Conservation (phyloP, 2,888 invertebrate genomes). For the Physocephala rufipes region DNA sequence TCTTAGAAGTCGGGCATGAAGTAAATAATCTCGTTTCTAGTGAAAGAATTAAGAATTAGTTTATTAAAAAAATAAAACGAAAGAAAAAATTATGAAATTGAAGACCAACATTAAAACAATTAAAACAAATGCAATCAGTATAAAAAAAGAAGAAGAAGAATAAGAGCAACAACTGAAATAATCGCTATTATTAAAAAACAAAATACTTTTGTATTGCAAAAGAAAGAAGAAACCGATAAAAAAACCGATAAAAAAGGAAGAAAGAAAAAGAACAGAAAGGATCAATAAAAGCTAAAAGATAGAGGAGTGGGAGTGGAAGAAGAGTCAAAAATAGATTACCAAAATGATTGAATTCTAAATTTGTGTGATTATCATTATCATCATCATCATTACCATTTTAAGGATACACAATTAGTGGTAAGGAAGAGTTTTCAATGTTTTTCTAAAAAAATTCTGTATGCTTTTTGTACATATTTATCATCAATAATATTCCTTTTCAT, state of each 20-base stretch:
- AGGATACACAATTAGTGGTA: no score
- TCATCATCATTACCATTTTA: no score
- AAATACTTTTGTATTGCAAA: background rate
- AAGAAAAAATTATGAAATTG: background rate
- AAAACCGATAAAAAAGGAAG: background rate
- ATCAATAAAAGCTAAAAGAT: background rate
- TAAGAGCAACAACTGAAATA: slow-evolving; percentile 1
- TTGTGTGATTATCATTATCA: no score
- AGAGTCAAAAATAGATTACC: background rate
- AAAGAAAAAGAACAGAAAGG: background rate
- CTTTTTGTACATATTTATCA: no score
- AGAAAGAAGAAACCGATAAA: background rate
- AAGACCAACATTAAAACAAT: background rate
- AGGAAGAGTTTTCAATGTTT: no score
- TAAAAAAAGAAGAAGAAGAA: no score
- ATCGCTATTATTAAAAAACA: background rate
- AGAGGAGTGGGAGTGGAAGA: background rate
- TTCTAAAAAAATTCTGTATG: no score
- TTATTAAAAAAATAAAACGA: slow-evolving; percentile 5
- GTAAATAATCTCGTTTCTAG: no score
- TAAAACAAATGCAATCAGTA: no score
- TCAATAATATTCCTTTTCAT: no score
- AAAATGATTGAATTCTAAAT: background rate
- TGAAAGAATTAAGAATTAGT: no score
- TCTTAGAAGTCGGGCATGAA: no score